Evolutionary conservation across 1,140 invertebrate genomes (phyloP), one percentile per base, ranked within the genome.

Genomic region (Paralvinella palmiformis): DNA sequence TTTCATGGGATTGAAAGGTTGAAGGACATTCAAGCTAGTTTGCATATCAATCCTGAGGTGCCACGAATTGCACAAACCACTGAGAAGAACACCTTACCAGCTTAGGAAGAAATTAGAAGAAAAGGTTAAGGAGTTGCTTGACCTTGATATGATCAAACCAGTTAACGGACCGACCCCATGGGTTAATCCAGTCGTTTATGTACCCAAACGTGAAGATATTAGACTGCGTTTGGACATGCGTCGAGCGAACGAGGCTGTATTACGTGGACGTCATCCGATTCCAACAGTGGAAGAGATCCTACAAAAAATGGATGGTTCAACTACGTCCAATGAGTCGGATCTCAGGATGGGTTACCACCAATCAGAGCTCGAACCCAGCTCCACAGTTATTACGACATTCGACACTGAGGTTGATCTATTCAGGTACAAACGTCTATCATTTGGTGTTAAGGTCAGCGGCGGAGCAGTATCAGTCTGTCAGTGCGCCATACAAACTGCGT

Each of bases 341-440:
- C 27, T 64, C 13, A 66, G 59, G n/a, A 31, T 50, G 44, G 71
- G 63, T 27, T 71, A 59, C 35, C 64, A 50, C 20, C 70, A 73
- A 61, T 45, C 70, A 44, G 65, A 69, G 6, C 61, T 71, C 22
- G 36, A 66, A 7, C 20, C 72, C n/a, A 33, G 68, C 15, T 62
- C 64, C 2, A 17, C 36, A 10, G 22, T 29, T 4, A 22, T 65
- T 22, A 65, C 64, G 2, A 63, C 59, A 32, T 63, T 65, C 59
- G 37, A 24, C 22, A 33, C 59, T n/a, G 59, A 36, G 2, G 13
- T 44, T 52, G 66, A 63, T 17, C 48, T 71, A 0, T 72, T 63
- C 37, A 37, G 57, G 17, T 71, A 66, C 55, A 57, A 61, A 15
- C 63, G 70, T 13, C 35, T 69, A n/a, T 57, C 45, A 7, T 71